phyloP scores from a whole-genome alignment of 2,113 vertebrate species.

The Amazona guildingii region DNA sequence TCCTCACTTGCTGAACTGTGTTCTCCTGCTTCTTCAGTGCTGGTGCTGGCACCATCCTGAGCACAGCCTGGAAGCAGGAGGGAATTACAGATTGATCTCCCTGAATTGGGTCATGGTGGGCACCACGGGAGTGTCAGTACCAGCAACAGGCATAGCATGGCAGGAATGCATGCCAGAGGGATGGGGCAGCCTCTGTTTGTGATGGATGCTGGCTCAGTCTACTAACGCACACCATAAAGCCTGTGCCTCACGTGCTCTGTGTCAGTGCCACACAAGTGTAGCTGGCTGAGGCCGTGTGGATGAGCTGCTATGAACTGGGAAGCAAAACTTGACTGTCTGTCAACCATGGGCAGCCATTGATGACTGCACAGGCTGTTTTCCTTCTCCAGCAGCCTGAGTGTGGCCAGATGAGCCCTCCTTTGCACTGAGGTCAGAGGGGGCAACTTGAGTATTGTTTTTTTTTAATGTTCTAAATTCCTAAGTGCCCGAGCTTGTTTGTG shows the following conservation, averaged over 20 bases:
- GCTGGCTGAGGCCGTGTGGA: neutral
- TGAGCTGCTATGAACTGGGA: neutral
- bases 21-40: neutral
- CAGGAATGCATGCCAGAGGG: neutral
- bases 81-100: neutral
- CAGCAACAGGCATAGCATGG: rapidly evolving
- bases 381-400: neutral
- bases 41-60: neutral
- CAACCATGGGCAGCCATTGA: neutral
- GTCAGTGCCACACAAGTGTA: neutral
- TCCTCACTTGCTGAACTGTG: neutral
- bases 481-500: neutral
- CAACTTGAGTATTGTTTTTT: neutral
- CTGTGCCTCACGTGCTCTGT: rapidly evolving
- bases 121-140: neutral
- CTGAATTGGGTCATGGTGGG: neutral
- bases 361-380: constrained; percentile 20
- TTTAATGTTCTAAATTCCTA: neutral
- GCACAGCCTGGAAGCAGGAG: rapidly evolving
- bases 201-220: neutral
- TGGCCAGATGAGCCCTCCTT: neutral
- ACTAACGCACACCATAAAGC: rapidly evolving
- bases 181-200: neutral
- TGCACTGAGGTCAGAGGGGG: neutral
- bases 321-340: neutral